phyloP scores from a whole-genome alignment of 2,113 vertebrate species.

The Delphinus delphis region DNA sequence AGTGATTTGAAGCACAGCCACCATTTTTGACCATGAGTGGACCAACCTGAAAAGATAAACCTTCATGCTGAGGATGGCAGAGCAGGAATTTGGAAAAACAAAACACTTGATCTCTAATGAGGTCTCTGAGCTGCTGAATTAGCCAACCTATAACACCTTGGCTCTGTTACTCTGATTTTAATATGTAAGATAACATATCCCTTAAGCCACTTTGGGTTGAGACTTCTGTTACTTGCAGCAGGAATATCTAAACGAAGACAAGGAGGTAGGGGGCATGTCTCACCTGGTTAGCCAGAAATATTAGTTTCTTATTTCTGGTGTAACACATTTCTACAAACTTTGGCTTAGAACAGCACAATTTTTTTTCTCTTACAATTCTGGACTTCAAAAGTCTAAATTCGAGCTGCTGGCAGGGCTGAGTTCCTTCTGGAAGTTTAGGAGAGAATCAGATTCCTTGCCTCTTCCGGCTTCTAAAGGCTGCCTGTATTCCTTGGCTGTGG shows the following conservation, averaged over 20 bases:
- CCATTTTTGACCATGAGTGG: not conserved
- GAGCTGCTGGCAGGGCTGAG: not conserved
- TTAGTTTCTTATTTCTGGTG: not conserved
- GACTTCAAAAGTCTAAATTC: not conserved
- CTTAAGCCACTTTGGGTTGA: not conserved
- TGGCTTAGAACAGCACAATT: not conserved
- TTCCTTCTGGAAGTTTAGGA: not conserved
- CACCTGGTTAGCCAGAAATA: not conserved
- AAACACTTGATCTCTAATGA: not conserved
- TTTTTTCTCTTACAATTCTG: not conserved
- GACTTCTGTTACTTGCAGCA: not conserved
- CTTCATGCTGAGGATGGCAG: not conserved
- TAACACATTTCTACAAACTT: not conserved
- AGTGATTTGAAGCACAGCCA: not conserved
- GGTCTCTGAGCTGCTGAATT: not conserved
- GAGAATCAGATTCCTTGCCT: not conserved
- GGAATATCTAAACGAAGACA: not conserved
- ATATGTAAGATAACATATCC: not conserved
- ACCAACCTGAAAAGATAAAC: not conserved
- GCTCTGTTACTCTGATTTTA: not conserved
- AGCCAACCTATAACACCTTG: not conserved
- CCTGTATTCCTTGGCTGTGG: not conserved
- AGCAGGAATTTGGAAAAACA: not conserved
- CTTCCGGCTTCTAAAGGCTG: not conserved
- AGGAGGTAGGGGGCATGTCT: not conserved